Conservation (phyloP, 2,797 vertebrate species). For the Mus caroli region DNA sequence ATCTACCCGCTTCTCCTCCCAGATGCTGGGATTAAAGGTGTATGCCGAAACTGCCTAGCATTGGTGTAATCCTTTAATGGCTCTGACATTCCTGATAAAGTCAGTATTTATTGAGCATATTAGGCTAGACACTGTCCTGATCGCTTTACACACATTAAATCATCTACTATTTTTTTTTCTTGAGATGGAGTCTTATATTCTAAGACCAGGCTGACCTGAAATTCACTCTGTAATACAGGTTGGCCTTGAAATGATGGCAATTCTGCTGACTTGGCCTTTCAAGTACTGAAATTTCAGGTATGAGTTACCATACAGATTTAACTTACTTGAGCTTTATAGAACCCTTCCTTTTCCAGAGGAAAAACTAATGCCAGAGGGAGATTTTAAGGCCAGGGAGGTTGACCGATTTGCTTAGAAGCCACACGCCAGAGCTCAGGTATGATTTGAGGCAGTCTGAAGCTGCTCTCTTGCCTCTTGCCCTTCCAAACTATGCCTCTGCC, state of each 20-base stretch:
- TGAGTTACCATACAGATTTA: neutral
- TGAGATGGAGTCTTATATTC: neutral
- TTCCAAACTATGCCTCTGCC: neutral
- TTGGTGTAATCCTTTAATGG: neutral
- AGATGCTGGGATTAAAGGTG: neutral
- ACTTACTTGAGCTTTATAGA: neutral
- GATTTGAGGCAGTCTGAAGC: neutral
- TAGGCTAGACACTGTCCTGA: neutral
- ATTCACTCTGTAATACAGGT: neutral
- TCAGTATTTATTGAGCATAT: neutral
- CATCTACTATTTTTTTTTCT: neutral
- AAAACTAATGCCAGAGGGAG: neutral
- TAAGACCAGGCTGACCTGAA: neutral
- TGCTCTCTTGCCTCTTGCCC: too few species aligned
- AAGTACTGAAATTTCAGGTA: neutral
- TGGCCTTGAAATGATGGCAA: neutral
- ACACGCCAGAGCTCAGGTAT: neutral
- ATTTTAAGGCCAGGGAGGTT: neutral
- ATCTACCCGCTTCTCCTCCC: neutral
- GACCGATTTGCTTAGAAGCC: neutral
- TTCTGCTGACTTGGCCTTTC: neutral
- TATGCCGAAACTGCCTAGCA: too few species aligned
- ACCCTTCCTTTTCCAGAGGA: neutral
- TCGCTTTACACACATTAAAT: neutral
- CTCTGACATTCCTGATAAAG: conserved; percentile 1